Conservation (phyloP, 1,140 invertebrate genomes). For the Globodera rostochiensis region DNA sequence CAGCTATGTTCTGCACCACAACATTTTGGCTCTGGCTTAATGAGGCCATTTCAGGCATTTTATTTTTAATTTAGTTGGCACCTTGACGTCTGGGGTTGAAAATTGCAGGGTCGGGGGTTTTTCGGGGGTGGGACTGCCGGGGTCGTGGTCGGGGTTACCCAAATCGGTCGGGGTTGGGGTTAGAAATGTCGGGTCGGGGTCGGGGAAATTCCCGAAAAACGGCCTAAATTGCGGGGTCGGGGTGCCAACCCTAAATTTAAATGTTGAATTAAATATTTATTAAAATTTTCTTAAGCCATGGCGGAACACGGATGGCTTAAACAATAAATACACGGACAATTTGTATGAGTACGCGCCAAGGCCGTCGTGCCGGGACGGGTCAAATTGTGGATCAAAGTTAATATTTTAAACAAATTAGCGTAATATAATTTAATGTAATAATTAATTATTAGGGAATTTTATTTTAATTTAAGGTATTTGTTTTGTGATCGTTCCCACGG, state of each 20-base stretch:
- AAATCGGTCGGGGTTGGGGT: too few species aligned
- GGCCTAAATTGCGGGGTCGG: too few species aligned
- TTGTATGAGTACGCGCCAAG: slow-evolving; percentile 59
- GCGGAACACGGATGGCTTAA: slow-evolving; percentile 60
- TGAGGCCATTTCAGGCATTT: slow-evolving; percentile 46
- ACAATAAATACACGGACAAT: slow-evolving; percentile 62
- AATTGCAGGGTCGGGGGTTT: too few species aligned
- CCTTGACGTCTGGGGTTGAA: too few species aligned
- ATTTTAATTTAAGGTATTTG: slow-evolving; percentile 44
- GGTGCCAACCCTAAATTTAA: background rate
- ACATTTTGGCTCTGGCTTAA: slow-evolving; percentile 55
- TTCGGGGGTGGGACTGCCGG: too few species aligned
- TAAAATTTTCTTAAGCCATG: slow-evolving; percentile 43
- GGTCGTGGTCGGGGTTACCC: too few species aligned
- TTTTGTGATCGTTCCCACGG: slow-evolving; percentile 61
- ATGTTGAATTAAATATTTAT: slow-evolving; percentile 9
- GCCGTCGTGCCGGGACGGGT: slow-evolving; percentile 46
- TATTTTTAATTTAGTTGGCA: background rate
- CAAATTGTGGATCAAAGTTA: slow-evolving; percentile 60
- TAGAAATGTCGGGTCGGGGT: too few species aligned
- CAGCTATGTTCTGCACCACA: slow-evolving; percentile 42
- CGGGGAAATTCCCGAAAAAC: too few species aligned
- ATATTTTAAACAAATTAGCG: background rate
- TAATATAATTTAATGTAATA: background rate
- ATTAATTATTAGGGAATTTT: background rate